phyloP scores from a whole-genome alignment of 2,797 vertebrate species.

The Macroramphosus scolopax region DNA sequence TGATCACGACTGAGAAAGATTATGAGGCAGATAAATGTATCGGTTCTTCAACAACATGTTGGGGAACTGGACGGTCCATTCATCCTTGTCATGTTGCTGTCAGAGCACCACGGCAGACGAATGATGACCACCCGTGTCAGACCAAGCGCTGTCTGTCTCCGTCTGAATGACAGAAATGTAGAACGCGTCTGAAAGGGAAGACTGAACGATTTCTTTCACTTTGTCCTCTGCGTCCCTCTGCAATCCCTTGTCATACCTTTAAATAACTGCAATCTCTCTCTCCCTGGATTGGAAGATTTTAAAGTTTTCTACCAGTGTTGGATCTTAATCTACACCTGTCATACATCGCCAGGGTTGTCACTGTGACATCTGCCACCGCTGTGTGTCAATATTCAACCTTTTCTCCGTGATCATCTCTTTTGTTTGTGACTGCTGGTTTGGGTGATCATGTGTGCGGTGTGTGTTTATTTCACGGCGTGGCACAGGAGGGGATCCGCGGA shows the following conservation, averaged over 20 bases:
- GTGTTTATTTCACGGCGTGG: slow-evolving; percentile 51
- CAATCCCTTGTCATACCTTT: slow-evolving; percentile 50
- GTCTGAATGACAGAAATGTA: slow-evolving; percentile 77
- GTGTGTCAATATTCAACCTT: slow-evolving; percentile 60
- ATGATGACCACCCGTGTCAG: slow-evolving; percentile 75
- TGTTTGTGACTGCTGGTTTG: slow-evolving; percentile 56
- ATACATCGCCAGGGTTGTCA: slow-evolving; percentile 31
- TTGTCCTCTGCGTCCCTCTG: slow-evolving; percentile 43
- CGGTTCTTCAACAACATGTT: slow-evolving; percentile 44
- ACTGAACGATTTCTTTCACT: slow-evolving; percentile 70
- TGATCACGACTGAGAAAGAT: slow-evolving; percentile 44
- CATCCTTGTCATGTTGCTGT: slow-evolving; percentile 78
- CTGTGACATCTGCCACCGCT: slow-evolving; percentile 56
- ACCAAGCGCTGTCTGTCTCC: slow-evolving; percentile 63
- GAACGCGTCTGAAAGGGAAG: slow-evolving; percentile 61
- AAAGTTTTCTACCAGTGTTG: slow-evolving; percentile 22
- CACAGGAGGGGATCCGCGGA: slow-evolving; percentile 47
- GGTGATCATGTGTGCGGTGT: slow-evolving; percentile 45
- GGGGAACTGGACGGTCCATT: slow-evolving; percentile 62
- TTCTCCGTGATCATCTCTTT: slow-evolving; percentile 55
- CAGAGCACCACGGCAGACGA: slow-evolving; percentile 69
- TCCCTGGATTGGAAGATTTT: slow-evolving; percentile 37
- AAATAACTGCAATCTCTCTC: slow-evolving; percentile 45
- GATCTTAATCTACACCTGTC: slow-evolving; percentile 54
- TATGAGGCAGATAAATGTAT: slow-evolving; percentile 52